These are phyloP conservation scores for Hypomecis atomaria DNA, from an alignment of 2,888 invertebrate species.

Conservation along the genomic window DNA sequence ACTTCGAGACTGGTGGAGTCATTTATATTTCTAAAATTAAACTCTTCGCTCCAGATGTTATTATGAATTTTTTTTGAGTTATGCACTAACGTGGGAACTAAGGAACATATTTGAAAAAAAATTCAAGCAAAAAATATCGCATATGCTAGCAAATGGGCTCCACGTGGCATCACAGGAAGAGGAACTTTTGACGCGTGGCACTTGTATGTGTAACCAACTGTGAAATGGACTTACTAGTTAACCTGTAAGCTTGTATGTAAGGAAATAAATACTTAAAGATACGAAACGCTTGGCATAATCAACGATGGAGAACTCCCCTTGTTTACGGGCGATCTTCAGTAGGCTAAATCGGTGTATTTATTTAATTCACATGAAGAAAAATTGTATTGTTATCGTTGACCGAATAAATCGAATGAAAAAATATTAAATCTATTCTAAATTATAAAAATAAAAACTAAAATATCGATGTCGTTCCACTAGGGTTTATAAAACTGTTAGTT, in stretches of 20 bases:
- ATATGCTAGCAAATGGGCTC: slow-evolving; percentile 70
- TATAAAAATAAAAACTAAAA: no score
- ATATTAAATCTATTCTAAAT: no score
- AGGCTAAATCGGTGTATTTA: no score
- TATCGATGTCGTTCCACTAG: no score
- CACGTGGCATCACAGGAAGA: slow-evolving; percentile 79
- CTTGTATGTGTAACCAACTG: slow-evolving; percentile 53
- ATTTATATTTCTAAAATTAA: slow-evolving; percentile 67
- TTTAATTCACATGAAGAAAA: no score
- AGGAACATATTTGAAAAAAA: slow-evolving; percentile 15
- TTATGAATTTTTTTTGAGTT: slow-evolving; percentile 68
- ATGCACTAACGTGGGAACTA: slow-evolving; percentile 52
- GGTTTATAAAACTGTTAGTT: no score
- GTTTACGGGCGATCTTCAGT: not conserved
- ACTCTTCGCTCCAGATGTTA: slow-evolving; percentile 73
- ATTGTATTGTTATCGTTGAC: no score
- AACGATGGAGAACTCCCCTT: slow-evolving; percentile 24
- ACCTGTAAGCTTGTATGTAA: not conserved
- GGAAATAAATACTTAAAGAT: not conserved
- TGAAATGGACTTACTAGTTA: slow-evolving; percentile 34
- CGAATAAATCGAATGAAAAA: no score
- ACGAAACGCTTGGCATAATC: not conserved
- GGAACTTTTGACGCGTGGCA: slow-evolving; percentile 73
- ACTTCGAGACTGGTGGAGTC: not conserved
- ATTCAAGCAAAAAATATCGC: slow-evolving; percentile 61